These are phyloP conservation scores for Pseudorhiza aurosa DNA, from an alignment of 30 jellyfish, hydroid and myxozoan species.

Conservation along the genomic window DNA sequence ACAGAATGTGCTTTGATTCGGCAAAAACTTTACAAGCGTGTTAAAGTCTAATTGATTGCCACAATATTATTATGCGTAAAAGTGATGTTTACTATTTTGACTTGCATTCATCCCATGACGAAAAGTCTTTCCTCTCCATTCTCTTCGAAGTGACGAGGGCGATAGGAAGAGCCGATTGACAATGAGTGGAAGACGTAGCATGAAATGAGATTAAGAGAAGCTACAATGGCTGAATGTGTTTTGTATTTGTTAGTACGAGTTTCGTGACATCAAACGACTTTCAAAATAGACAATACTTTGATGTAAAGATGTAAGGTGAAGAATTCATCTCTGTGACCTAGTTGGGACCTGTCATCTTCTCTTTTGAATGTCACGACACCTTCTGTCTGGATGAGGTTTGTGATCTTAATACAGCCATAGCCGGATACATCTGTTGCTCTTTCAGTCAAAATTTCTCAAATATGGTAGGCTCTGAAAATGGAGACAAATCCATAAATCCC, in stretches of 20 bases:
- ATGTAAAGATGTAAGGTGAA: too few species aligned
- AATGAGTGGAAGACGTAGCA: conserved; percentile 3
- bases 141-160: background rate
- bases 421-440: conserved; percentile 8
- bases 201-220: conserved; percentile 21
- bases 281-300: too few species aligned
- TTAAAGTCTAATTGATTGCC: conserved; percentile 9
- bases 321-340: conserved; percentile 13
- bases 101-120: background rate
- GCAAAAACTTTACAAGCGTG: conserved; percentile 4
- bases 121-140: background rate
- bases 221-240: too few species aligned
- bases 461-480: too few species aligned
- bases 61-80: background rate
- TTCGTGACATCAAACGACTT: too few species aligned
- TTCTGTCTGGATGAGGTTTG: too few species aligned
- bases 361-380: conserved; percentile 12
- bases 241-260: too few species aligned
- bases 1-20: conserved; percentile 13
- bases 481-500: too few species aligned
- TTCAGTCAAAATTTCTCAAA: too few species aligned
- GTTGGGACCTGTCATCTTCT: conserved; percentile 22
- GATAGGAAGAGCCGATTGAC: conserved; percentile 2
- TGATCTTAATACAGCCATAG: background rate
- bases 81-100: conserved; percentile 28